A percentile compares a stretch with the other conserved stretches of the same genome.
phyloP scores from a whole-genome alignment of 2,888 invertebrate species.

The Limnephilus lunatus region DNA sequence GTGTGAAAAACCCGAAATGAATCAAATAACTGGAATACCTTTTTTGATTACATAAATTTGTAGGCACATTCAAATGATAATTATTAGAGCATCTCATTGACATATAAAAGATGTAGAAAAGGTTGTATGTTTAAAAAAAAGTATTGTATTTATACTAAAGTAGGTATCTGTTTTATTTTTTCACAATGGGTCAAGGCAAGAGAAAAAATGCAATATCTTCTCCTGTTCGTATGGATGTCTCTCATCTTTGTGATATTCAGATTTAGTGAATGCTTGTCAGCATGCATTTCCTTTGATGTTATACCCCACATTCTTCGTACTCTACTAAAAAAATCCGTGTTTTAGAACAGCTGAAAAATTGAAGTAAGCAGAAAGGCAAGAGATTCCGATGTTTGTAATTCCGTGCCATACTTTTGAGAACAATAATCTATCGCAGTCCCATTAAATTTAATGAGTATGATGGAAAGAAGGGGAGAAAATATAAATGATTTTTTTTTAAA shows the following conservation, averaged over 20 bases:
- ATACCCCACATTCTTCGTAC: not conserved
- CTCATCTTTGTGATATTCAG: not conserved
- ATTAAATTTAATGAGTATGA: not conserved
- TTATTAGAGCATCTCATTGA: not conserved
- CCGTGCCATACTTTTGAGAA: not conserved
- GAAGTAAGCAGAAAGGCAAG: not conserved
- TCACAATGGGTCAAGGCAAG: not conserved
- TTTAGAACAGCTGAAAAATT: not conserved
- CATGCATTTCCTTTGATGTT: not conserved
- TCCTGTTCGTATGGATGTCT: not conserved
- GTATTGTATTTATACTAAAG: not conserved
- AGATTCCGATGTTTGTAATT: not conserved
- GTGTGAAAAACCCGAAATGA: too few relatives aligned
- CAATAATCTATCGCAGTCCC: not conserved
- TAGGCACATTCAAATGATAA: not conserved
- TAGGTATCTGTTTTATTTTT: not conserved
- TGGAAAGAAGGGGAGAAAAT: not conserved
- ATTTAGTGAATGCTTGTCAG: not conserved
- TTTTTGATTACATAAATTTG: too few relatives aligned
- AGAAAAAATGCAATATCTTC: not conserved
- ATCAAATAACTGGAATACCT: too few relatives aligned
- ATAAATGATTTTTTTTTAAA: not conserved
- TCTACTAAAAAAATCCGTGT: not conserved
- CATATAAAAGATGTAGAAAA: not conserved
- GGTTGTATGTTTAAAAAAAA: not conserved